Evolutionary conservation across 2,113 vertebrate species (phyloP).

Genomic region (Pyxicephalus adspersus): DNA sequence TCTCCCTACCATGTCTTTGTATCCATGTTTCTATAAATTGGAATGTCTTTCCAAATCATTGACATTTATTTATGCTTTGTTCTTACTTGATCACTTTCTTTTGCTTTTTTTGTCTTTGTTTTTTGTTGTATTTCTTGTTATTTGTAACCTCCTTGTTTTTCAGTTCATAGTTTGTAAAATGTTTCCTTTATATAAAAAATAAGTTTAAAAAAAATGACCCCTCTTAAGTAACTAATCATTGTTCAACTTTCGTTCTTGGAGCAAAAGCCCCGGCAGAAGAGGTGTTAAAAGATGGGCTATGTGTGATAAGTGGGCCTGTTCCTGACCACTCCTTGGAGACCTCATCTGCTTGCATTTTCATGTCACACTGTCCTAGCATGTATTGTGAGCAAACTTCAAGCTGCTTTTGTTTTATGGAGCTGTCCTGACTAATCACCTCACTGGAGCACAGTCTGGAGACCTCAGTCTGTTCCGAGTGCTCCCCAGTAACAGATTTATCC

Average conservation of each 20-base stretch:
- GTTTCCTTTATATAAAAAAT: too few relatives aligned
- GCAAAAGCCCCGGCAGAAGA: background rate
- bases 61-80: too few relatives aligned
- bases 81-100: too few relatives aligned
- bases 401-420: constrained; percentile 50
- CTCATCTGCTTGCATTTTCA: constrained; percentile 38
- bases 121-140: too few relatives aligned
- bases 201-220: too few relatives aligned
- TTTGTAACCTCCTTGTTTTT: too few relatives aligned
- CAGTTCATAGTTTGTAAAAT: too few relatives aligned
- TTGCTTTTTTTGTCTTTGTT: too few relatives aligned
- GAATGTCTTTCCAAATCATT: too few relatives aligned
- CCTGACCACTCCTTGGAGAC: constrained; percentile 40
- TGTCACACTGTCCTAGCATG: constrained; percentile 38
- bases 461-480: constrained; percentile 40
- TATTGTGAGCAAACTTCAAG: constrained; percentile 32
- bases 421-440: constrained; percentile 54
- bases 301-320: constrained; percentile 37
- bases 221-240: too few relatives aligned
- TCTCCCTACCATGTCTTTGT: too few relatives aligned
- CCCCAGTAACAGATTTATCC: constrained; percentile 54
- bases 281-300: constrained; percentile 13
- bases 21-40: too few relatives aligned
- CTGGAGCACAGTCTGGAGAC: constrained; percentile 53
- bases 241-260: background rate